A percentile compares a stretch with the other conserved stretches of the same genome.
Conservation (phyloP, 2,113 vertebrate genomes). For the Pantherophis guttatus region DNA sequence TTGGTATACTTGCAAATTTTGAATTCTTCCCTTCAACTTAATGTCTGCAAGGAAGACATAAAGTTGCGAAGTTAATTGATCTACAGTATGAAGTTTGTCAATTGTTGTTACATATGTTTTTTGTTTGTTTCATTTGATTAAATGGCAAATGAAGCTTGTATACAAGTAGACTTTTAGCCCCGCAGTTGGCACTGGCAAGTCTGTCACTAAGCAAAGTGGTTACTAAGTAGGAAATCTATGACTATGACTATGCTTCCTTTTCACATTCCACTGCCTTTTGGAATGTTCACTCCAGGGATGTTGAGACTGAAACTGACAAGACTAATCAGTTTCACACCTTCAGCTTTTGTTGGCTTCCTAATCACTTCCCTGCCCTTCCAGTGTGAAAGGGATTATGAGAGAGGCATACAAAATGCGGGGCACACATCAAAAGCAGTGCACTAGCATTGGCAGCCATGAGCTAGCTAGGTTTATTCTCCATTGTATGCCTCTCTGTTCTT, state of each 20-base stretch:
- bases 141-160: not conserved
- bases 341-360: not conserved
- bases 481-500: not conserved
- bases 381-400: not conserved
- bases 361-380: not conserved
- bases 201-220: not conserved
- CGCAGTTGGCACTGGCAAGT: not conserved
- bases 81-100: not conserved
- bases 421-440: not conserved
- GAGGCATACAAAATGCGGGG: not conserved
- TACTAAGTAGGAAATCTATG: not conserved
- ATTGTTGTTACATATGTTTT: not conserved
- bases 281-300: not conserved
- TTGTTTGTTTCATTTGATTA: not conserved
- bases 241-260: not conserved
- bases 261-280: not conserved
- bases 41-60: not conserved
- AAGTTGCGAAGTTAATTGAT: not conserved
- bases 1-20: not conserved
- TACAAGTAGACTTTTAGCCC: not conserved
- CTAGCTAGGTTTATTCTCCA: not conserved
- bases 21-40: not conserved
- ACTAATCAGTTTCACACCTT: not conserved
- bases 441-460: not conserved
- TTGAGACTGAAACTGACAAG: not conserved